phyloP scores from a whole-genome alignment of 2,797 vertebrate species.

The Eulemur albifrons region DNA sequence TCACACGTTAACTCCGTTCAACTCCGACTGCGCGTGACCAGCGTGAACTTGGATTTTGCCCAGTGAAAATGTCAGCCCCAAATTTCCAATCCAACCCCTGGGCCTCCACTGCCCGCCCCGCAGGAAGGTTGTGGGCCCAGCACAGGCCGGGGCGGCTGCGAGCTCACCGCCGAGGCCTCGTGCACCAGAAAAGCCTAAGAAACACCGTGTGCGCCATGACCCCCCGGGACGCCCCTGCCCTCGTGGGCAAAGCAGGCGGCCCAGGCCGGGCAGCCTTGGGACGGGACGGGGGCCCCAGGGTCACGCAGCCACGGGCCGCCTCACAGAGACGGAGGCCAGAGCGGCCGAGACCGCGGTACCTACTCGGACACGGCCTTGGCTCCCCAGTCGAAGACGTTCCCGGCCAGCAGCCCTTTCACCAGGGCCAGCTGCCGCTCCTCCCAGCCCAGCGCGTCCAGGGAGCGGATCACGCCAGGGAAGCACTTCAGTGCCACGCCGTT shows the following conservation, averaged over 20 bases:
- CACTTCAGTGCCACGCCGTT: constrained; percentile 95
- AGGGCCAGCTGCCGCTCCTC: constrained; percentile 96
- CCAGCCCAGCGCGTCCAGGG: constrained; percentile 93
- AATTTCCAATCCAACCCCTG: background rate
- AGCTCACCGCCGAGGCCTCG: background rate
- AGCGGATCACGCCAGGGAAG: constrained; percentile 91
- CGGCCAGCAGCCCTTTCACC: constrained; percentile 94
- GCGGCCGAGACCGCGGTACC: constrained; percentile 75
- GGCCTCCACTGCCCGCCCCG: accelerated
- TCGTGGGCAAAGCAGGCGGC: background rate
- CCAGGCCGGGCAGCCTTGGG: background rate
- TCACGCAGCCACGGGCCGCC: too few species aligned
- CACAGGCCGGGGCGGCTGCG: background rate
- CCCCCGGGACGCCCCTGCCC: background rate
- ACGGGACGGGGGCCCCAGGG: too few species aligned
- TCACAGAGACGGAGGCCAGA: too few species aligned
- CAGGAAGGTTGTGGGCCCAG: background rate
- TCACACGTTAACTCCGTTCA: accelerated
- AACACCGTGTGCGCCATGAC: background rate
- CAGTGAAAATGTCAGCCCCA: too few species aligned
- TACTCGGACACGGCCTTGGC: constrained; percentile 98
- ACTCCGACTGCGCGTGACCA: background rate
- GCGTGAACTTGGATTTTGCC: background rate
- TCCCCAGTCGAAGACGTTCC: constrained; percentile 99
- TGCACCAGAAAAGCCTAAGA: background rate